Evolutionary conservation across 2,113 vertebrate species (phyloP).

Genomic region (Rhadina sibilatrix): DNA sequence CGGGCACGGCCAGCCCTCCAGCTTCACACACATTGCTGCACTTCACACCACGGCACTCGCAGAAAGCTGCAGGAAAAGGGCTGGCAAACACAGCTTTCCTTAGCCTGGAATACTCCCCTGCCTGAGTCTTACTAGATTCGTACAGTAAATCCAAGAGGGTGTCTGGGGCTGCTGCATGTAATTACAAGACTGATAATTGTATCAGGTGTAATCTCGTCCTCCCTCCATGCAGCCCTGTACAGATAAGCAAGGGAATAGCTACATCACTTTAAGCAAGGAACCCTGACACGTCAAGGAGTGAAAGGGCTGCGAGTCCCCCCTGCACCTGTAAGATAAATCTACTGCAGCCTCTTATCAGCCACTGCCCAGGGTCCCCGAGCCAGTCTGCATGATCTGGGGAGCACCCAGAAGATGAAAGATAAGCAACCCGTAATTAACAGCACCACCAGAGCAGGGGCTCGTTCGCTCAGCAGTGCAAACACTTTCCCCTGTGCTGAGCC

Average conservation of each 20-base stretch:
- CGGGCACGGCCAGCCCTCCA: accelerated
- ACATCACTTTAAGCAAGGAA: accelerated
- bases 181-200: background rate
- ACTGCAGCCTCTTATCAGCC: background rate
- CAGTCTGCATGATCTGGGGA: accelerated
- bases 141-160: background rate
- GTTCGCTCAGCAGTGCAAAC: accelerated
- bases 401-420: background rate
- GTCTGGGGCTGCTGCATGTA: background rate
- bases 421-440: background rate
- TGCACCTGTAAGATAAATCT: background rate
- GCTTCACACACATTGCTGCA: accelerated
- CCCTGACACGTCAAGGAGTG: background rate
- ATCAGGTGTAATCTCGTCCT: background rate
- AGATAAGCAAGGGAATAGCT: background rate
- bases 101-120: background rate
- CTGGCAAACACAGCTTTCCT: background rate
- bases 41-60: accelerated
- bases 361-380: background rate
- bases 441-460: accelerated
- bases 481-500: background rate
- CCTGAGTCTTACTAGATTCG: background rate
- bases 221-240: background rate
- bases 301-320: background rate
- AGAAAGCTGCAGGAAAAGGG: background rate